Evolutionary conservation across 2,113 vertebrate genomes (phyloP), one percentile per base, ranked within the genome.

Genomic region (Steatornis caripensis): DNA sequence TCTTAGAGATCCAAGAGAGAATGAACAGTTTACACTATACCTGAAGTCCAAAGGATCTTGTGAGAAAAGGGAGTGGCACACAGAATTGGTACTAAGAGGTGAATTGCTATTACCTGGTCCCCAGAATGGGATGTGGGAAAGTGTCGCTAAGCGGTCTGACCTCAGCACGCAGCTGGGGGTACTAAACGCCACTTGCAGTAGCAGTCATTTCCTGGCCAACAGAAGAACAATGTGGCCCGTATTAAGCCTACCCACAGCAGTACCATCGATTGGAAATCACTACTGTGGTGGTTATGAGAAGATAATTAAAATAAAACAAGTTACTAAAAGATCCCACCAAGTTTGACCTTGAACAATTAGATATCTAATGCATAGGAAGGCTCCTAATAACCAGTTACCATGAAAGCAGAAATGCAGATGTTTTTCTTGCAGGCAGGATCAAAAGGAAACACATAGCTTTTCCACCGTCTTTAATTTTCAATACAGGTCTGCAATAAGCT

Each of bases 401-500:
- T 27, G 37, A 55, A 90, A 69, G 48, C 43, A 89, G 64, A 72
- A 79, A 79, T 58, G 49, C 24, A 57, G n/a, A 26, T 65, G 27
- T n/a, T 94, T 89, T 93, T 92, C 91, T 91, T 82, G 95, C 82
- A 95, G 70, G 89, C 48, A 89, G 46, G 95, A 49, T 18, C 51
- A 55, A 78, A 61, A 82, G 79, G 54, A 89, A 95, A 81, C 34
- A 45, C 41, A n/a, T 34, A 72, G 79, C 75, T 89, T 95, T 97
- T 64, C 78, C 82, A 68, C 84, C 62, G 85, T 89, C 91, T 96
- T 92, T 91, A 37, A 36, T 93, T 97, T 96, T 87, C 92, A 90
- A 79, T 93, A 92, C 58, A 55, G 79, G 89, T 84, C 88, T 95
- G 92, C 94, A 97, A 97, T 83, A 88, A 97, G 91, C 96, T 95